Conservation (phyloP, 2,113 vertebrate genomes). For the Pontoporia blainvillei region DNA sequence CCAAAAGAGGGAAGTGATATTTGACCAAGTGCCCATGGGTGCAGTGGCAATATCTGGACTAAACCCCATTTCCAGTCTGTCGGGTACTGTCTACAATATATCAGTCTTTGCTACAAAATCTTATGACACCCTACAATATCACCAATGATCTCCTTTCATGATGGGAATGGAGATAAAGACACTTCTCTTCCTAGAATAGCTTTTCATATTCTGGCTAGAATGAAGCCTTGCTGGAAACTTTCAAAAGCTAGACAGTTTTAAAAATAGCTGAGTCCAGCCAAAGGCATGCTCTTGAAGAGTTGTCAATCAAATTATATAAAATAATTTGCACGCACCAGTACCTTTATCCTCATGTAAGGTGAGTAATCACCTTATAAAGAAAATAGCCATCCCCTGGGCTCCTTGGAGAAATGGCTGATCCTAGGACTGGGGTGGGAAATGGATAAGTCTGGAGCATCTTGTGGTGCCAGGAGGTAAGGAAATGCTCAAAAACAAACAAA, state of each 20-base stretch:
- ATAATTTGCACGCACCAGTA: neutral
- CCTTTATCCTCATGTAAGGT: slow-evolving; percentile 5
- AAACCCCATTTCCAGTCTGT: neutral
- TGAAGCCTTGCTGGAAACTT: slow-evolving; percentile 26
- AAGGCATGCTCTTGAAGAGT: slow-evolving; percentile 25
- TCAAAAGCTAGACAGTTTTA: slow-evolving; percentile 28
- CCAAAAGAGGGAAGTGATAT: neutral
- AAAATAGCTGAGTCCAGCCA: slow-evolving; percentile 44
- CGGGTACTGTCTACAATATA: neutral
- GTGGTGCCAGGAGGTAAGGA: neutral
- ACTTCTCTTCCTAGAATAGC: neutral
- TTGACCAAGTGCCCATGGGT: neutral
- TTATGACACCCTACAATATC: neutral
- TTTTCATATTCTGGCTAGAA: slow-evolving; percentile 37
- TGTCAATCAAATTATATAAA: slow-evolving; percentile 47
- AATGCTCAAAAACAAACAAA: neutral
- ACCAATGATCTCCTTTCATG: neutral
- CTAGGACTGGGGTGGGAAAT: neutral
- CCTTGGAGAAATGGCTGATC: slow-evolving; percentile 4
- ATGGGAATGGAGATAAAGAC: slow-evolving; percentile 26
- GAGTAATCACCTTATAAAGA: slow-evolving; percentile 26
- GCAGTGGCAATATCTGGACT: neutral
- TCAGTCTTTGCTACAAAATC: neutral
- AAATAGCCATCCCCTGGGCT: neutral
- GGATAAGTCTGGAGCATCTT: neutral